Percentiles rank a stretch among this genome's conserved stretches.
phyloP scores from a whole-genome alignment of 2,888 invertebrate genomes.

The Minunthozetes semirufus region DNA sequence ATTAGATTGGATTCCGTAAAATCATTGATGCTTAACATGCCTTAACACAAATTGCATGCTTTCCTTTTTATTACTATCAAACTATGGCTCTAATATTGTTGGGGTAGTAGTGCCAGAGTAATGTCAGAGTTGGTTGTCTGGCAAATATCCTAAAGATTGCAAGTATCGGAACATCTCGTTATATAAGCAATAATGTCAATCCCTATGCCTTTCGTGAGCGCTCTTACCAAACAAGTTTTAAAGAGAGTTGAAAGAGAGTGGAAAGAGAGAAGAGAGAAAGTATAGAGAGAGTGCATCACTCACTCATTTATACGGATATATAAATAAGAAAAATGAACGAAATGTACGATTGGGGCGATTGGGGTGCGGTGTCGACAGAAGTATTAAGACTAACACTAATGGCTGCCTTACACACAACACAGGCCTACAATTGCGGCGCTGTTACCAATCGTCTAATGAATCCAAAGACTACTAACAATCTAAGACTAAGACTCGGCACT shows the following conservation, averaged over 20 bases:
- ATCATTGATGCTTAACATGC: background rate
- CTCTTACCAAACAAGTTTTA: background rate
- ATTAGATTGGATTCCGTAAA: slow-evolving; percentile 14
- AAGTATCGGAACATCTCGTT: background rate
- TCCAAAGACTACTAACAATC: too few species aligned
- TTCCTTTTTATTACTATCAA: slow-evolving; percentile 6
- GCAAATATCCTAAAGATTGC: background rate
- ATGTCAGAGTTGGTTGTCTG: background rate
- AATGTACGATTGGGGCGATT: slow-evolving; percentile 6
- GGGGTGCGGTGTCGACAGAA: slow-evolving; percentile 26
- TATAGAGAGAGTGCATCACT: background rate
- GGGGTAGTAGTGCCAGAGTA: background rate
- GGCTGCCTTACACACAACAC: background rate
- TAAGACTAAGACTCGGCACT: background rate
- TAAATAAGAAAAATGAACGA: slow-evolving; percentile 10
- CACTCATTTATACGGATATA: slow-evolving; percentile 4
- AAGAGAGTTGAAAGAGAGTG: background rate
- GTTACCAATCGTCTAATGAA: background rate
- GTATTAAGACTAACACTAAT: slow-evolving; percentile 21
- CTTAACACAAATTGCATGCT: slow-evolving; percentile 17
- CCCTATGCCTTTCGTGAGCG: background rate
- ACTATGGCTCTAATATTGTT: background rate
- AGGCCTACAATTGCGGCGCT: slow-evolving; percentile 10
- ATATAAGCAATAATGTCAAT: slow-evolving; percentile 2
- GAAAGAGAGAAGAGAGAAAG: too few species aligned